Percentiles rank a stretch among this genome's conserved stretches.
phyloP scores from a whole-genome alignment of 2,888 invertebrate genomes.

The Mimachlamys varia region DNA sequence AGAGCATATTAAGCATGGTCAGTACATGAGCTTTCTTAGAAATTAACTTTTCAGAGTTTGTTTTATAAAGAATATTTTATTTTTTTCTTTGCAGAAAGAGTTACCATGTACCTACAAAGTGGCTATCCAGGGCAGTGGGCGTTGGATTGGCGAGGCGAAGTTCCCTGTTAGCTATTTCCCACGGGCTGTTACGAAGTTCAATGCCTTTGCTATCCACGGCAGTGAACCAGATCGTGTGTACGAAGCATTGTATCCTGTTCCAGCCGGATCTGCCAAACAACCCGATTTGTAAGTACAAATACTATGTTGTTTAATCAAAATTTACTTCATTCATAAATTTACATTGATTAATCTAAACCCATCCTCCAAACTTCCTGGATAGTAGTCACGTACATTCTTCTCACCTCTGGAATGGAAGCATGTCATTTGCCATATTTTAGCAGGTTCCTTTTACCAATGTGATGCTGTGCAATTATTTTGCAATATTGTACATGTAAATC shows the following conservation, averaged over 20 bases:
- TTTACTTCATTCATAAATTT: no score
- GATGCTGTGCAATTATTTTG: no score
- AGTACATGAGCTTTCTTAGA: no score
- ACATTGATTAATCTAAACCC: no score
- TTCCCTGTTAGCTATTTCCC: slow-evolving; percentile 83
- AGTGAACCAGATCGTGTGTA: slow-evolving; percentile 80
- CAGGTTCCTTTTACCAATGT: no score
- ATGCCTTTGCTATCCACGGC: slow-evolving; percentile 84
- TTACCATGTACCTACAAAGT: slow-evolving; percentile 77
- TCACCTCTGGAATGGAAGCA: no score
- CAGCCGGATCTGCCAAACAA: slow-evolving; percentile 75
- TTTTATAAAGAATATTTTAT: background rate
- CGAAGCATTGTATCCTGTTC: slow-evolving; percentile 82
- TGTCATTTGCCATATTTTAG: no score
- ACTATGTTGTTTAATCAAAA: no score
- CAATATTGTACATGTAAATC: no score
- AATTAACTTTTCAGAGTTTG: background rate
- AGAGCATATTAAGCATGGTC: no score
- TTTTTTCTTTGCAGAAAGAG: slow-evolving; percentile 69
- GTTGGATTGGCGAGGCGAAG: slow-evolving; percentile 81
- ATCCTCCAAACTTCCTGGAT: no score
- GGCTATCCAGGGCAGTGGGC: slow-evolving; percentile 66
- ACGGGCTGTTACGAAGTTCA: slow-evolving; percentile 81
- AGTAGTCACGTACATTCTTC: no score
- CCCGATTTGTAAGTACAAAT: slow-evolving; percentile 82